Conservation (phyloP, 2,113 vertebrate species). For the Sitta europaea region DNA sequence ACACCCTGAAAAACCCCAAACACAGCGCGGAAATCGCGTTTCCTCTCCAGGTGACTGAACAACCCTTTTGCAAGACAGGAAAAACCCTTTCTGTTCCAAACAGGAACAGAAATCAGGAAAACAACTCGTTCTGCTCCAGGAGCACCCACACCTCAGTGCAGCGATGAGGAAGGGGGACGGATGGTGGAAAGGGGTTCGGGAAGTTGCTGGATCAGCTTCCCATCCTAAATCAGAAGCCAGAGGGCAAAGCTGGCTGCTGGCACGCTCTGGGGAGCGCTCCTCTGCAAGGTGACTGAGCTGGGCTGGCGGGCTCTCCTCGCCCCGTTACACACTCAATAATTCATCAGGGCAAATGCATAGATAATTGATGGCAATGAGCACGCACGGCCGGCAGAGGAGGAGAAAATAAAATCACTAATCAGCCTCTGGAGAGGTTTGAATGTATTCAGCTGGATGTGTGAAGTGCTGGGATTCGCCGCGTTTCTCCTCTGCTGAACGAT, state of each 20-base stretch:
- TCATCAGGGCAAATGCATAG: constrained; percentile 26
- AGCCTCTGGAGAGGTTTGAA: constrained; percentile 8
- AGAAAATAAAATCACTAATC: constrained; percentile 33
- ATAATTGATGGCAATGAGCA: constrained; percentile 28
- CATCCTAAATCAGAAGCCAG: not conserved
- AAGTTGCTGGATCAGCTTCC: not conserved
- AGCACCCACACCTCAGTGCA: not conserved
- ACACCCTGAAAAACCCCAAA: not conserved
- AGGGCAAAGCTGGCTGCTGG: not conserved
- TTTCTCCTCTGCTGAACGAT: not conserved
- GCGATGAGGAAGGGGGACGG: not conserved
- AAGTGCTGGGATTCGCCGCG: not conserved
- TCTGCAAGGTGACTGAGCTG: constrained; percentile 12
- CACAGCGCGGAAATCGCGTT: not conserved
- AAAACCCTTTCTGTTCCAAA: not conserved
- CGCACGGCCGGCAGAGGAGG: not conserved
- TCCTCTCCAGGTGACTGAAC: constrained; percentile 41
- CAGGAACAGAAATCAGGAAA: too few relatives aligned
- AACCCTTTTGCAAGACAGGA: not conserved
- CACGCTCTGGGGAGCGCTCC: not conserved
- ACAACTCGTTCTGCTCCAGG: not conserved
- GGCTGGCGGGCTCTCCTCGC: not conserved
- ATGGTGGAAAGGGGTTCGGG: not conserved
- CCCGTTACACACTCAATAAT: constrained; percentile 27
- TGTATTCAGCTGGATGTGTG: not conserved